Base-by-base conservation (phyloP, 1,140 invertebrate species). In the Bradynema listronoti region DNA sequence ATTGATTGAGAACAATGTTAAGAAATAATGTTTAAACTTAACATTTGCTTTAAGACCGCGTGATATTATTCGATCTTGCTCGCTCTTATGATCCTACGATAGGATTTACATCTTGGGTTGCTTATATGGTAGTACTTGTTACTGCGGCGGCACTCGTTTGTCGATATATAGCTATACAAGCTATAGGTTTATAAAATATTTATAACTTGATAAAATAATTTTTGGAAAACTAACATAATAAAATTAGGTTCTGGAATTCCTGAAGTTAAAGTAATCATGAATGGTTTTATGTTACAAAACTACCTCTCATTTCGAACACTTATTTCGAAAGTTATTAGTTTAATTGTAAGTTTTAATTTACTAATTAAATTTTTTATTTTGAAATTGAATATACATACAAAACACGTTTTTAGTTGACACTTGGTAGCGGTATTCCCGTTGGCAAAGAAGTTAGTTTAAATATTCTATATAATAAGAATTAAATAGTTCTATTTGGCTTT, bases 221-320 rank as follows among this genome's bases (percentile, higher is more conserved):
- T 4, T 30, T 6, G 25, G 29, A 4, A 14, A 7, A 11, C 24
- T 52, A 27, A 39, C 11, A 39, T 19, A 39, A 39, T 11, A 39
- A 25, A 25, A 46, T 29, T 42, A 62, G 61, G 61, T 25, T 63
- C 61, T n/a, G 62, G 62, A 16, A 97, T 98, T 74, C 94, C 94
- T 29, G 93, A 98, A 82, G 95, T 97, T 90, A 97, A 97, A 82
- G 96, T 93, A 0, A 96, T 98, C 55, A 83, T 98, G 27, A 82
- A 91, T 68, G 93, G 93, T 9, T 92, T 97, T 1, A 88, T 91
- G 11, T 81, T 98, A 14, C 95, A 96, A 81, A 93, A 97, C 79
- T 98, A 95, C 80, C 82, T 97, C 52, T 96, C 92, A 34, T 91
- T 94, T 72, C 85, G 88, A 69, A 96, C 94, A 1, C 81, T 97